phyloP scores from a whole-genome alignment of 2,113 vertebrate genomes.

The Sitta europaea region DNA sequence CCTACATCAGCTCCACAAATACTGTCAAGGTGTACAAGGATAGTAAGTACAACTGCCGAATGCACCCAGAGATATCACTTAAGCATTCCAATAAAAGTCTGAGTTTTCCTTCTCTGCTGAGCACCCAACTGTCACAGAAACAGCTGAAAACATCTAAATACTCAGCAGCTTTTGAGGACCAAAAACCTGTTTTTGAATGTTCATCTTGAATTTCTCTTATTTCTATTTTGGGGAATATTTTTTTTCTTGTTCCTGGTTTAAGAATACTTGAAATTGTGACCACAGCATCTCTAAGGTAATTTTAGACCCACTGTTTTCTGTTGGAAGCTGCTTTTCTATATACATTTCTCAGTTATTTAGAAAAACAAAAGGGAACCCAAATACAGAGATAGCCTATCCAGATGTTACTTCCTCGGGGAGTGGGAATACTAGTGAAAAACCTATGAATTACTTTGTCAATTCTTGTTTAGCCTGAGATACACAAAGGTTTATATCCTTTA shows the following conservation, averaged over 20 bases:
- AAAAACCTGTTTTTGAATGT: not conserved
- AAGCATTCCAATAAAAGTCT: not conserved
- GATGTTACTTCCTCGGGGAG: fast-evolving
- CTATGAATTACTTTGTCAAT: not conserved
- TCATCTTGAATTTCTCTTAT: not conserved
- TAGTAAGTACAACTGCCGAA: not conserved
- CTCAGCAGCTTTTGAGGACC: not conserved
- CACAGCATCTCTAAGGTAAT: not conserved
- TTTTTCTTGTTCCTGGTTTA: not conserved
- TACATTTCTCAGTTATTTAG: not conserved
- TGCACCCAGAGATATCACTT: fast-evolving
- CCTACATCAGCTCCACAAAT: not conserved
- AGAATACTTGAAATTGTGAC: not conserved
- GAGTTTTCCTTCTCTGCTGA: not conserved
- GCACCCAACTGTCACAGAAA: not conserved
- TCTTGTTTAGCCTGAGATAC: not conserved
- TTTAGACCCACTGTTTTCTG: not conserved
- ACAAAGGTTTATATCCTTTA: fast-evolving
- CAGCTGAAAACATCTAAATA: not conserved
- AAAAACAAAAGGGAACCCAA: not conserved
- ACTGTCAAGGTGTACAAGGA: not conserved
- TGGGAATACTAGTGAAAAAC: not conserved
- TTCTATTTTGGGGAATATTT: not conserved
- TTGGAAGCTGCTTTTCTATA: not conserved
- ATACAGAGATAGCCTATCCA: not conserved